phyloP scores from a whole-genome alignment of 1,140 invertebrate genomes.

The Pogonomyrmex barbatus region DNA sequence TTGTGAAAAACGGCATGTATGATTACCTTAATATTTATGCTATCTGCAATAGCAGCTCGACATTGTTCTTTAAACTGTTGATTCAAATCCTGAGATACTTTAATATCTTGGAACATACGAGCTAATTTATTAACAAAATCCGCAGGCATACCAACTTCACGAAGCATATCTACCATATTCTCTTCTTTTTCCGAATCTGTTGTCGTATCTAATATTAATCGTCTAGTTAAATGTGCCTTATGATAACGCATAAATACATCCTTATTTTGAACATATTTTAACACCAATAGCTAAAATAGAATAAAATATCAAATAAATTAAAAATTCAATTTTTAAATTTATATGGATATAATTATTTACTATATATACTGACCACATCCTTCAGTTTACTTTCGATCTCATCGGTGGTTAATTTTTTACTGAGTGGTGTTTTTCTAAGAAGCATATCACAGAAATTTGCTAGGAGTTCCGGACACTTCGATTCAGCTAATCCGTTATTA shows the following conservation, averaged over 20 bases:
- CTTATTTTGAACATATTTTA: constrained; percentile 99
- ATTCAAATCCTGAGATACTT: constrained; percentile 99
- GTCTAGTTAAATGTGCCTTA: constrained; percentile 98
- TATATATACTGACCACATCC: constrained; percentile 91
- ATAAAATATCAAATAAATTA: constrained; percentile 39
- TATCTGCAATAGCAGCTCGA: constrained; percentile 86
- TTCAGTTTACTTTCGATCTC: constrained; percentile 97
- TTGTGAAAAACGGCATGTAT: neutral
- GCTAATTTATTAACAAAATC: constrained; percentile 99
- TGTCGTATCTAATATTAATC: constrained; percentile 97
- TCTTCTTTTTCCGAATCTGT: constrained; percentile 99
- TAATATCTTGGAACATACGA: constrained; percentile 99
- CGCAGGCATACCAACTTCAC: constrained; percentile 99
- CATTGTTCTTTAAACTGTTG: constrained; percentile 94
- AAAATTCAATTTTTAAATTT: constrained; percentile 20
- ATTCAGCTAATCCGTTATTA: constrained; percentile 91
- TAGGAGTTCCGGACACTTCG: constrained; percentile 98
- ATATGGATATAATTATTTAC: neutral
- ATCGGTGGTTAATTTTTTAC: constrained; percentile 98
- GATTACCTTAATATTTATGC: constrained; percentile 92
- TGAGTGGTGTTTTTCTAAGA: constrained; percentile 97
- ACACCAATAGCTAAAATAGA: constrained; percentile 92
- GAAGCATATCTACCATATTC: constrained; percentile 98
- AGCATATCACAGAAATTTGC: constrained; percentile 99
- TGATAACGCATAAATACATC: constrained; percentile 99